phyloP scores from a whole-genome alignment of 2,888 invertebrate species.

The Hirudinaria manillensis region DNA sequence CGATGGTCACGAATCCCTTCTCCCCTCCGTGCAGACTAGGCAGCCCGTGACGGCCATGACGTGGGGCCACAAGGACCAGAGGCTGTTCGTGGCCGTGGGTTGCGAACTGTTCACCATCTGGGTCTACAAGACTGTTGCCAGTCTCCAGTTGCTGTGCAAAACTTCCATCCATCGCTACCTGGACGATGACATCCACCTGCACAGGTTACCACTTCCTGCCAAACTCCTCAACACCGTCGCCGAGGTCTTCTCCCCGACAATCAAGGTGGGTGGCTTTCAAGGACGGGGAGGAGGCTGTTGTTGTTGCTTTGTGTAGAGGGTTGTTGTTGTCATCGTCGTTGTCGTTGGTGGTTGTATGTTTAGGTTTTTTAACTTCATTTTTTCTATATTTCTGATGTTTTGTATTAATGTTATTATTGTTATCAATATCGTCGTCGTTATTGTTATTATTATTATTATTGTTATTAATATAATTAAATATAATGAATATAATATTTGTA shows the following conservation, averaged over 20 bases:
- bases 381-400: too few relatives aligned
- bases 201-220: slow-evolving; percentile 77
- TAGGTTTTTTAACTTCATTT: too few relatives aligned
- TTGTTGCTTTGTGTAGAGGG: neutral
- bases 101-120: slow-evolving; percentile 79
- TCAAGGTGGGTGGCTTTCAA: slow-evolving; percentile 65
- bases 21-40: neutral
- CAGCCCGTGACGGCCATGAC: slow-evolving; percentile 82
- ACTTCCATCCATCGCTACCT: slow-evolving; percentile 58
- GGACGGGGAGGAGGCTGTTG: neutral
- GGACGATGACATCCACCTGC: slow-evolving; percentile 66
- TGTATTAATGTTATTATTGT: too few relatives aligned
- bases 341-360: too few relatives aligned
- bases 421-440: neutral
- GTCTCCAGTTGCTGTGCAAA: slow-evolving; percentile 80
- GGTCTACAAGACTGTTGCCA: slow-evolving; percentile 79
- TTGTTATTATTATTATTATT: neutral
- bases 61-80: slow-evolving; percentile 95
- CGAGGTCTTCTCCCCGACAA: slow-evolving; percentile 65
- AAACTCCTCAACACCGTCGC: slow-evolving; percentile 59
- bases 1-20: too few relatives aligned
- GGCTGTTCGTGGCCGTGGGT: slow-evolving; percentile 87
- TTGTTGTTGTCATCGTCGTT: neutral
- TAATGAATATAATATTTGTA: neutral
- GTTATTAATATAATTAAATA: neutral